These are phyloP conservation scores for Parnassius glacialis DNA, from an alignment of 2,888 invertebrate genomes.

Conservation along the genomic window DNA sequence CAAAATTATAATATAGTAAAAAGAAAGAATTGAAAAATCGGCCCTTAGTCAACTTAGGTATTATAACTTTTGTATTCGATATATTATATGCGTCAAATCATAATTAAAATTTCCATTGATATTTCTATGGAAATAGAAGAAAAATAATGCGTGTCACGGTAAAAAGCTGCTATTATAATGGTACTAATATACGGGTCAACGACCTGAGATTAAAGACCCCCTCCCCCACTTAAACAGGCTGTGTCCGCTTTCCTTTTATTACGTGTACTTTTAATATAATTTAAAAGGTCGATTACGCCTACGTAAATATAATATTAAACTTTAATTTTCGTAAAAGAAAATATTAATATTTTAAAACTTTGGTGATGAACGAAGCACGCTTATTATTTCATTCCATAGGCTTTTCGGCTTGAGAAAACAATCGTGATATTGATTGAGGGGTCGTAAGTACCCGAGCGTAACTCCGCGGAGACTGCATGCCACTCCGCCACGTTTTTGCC, in stretches of 20 bases:
- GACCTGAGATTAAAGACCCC: slow-evolving; percentile 61
- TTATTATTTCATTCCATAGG: slow-evolving; percentile 12
- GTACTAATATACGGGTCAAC: slow-evolving; percentile 43
- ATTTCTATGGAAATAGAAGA: no score
- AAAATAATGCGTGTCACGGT: no score
- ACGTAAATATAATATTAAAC: no score
- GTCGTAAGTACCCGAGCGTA: slow-evolving; percentile 40
- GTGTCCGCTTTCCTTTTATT: no score
- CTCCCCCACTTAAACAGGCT: neutral
- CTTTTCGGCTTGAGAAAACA: slow-evolving; percentile 33
- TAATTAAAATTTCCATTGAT: no score
- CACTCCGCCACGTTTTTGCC: slow-evolving; percentile 63
- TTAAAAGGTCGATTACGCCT: no score
- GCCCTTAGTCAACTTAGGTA: no score
- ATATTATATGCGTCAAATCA: no score
- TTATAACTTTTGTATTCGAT: no score
- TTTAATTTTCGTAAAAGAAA: slow-evolving; percentile 1
- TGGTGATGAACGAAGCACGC: neutral
- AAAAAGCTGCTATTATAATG: slow-evolving; percentile 44
- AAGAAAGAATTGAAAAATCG: no score
- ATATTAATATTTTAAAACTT: neutral
- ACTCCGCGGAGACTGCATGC: slow-evolving; percentile 56
- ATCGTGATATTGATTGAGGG: slow-evolving; percentile 39
- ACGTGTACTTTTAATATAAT: no score
- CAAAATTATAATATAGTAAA: no score